Evolutionary conservation across 1,140 invertebrate species (phyloP).

Genomic region (Mesaphorura yosii): DNA sequence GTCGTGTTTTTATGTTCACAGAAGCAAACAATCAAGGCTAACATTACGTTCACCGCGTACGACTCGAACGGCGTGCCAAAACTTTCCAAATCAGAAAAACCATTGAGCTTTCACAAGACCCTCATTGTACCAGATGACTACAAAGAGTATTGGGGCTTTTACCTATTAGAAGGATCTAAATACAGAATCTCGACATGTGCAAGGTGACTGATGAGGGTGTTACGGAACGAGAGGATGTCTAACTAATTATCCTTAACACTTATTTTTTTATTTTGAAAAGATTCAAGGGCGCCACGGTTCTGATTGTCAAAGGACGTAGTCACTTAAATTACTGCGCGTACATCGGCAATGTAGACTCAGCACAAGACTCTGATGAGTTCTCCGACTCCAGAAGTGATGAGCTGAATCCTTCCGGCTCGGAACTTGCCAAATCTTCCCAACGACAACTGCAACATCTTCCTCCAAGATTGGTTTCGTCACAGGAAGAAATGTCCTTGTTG

Average conservation of each 20-base stretch:
- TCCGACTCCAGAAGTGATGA: constrained; percentile 23
- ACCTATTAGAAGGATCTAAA: constrained; percentile 57
- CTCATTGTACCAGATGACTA: constrained; percentile 60
- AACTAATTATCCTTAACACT: constrained; percentile 10
- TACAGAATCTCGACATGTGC: constrained; percentile 62
- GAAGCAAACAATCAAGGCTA: constrained; percentile 55
- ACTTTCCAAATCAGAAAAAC: constrained; percentile 43
- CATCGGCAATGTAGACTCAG: constrained; percentile 52
- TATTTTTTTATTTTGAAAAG: not conserved
- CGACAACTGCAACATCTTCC: not conserved
- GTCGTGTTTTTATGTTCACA: constrained; percentile 35
- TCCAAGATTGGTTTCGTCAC: not conserved
- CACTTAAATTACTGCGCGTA: constrained; percentile 65
- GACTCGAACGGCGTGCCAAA: constrained; percentile 49
- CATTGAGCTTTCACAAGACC: constrained; percentile 54
- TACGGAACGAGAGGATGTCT: too few species aligned
- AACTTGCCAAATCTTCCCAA: not conserved
- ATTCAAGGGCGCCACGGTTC: constrained; percentile 3
- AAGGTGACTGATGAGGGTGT: constrained; percentile 45
- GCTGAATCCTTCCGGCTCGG: not conserved
- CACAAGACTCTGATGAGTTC: constrained; percentile 26
- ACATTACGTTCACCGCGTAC: constrained; percentile 64
- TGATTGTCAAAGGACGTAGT: constrained; percentile 53
- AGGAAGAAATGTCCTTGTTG: constrained; percentile 20
- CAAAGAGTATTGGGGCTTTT: constrained; percentile 74